phyloP scores from a whole-genome alignment of 2,113 vertebrate species.

The Pyrgilauda ruficollis region DNA sequence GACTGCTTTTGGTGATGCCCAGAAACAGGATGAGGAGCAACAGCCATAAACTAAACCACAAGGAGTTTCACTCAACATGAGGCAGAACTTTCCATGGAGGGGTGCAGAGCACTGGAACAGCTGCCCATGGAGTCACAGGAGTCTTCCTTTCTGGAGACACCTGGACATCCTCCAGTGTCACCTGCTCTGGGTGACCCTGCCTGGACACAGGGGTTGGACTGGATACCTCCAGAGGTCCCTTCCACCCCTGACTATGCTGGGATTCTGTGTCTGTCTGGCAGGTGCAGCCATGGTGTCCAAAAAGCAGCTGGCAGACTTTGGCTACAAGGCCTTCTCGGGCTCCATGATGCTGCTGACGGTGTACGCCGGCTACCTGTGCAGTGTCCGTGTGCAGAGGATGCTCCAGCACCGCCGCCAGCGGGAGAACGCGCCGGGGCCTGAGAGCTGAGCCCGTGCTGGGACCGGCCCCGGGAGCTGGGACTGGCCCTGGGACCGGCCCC shows the following conservation, averaged over 20 bases:
- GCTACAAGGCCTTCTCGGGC: slow-evolving; percentile 86
- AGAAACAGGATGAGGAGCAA: neutral
- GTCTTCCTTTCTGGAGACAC: neutral
- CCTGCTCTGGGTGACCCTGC: neutral
- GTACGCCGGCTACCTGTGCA: slow-evolving; percentile 88
- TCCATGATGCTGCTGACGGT: slow-evolving; percentile 90
- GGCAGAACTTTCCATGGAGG: neutral
- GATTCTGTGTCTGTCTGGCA: neutral
- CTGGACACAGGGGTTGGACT: neutral
- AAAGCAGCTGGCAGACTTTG: slow-evolving; percentile 88
- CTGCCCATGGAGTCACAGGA: neutral
- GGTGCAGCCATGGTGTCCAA: slow-evolving; percentile 76
- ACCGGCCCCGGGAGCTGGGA: neutral
- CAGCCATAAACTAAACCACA: neutral
- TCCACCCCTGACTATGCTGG: neutral
- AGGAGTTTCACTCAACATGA: neutral
- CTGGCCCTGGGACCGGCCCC: neutral
- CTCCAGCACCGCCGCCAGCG: slow-evolving; percentile 66
- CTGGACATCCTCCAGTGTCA: too few relatives aligned
- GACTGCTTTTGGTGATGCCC: neutral
- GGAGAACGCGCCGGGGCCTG: slow-evolving; percentile 68
- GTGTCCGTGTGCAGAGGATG: slow-evolving; percentile 72
- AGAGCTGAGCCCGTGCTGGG: neutral
- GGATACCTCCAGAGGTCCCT: too few relatives aligned
- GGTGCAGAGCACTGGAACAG: neutral